Evolutionary conservation across 2,797 vertebrate genomes (phyloP), one percentile per base, ranked within the genome.

Genomic region (Sebastiscus tertius): DNA sequence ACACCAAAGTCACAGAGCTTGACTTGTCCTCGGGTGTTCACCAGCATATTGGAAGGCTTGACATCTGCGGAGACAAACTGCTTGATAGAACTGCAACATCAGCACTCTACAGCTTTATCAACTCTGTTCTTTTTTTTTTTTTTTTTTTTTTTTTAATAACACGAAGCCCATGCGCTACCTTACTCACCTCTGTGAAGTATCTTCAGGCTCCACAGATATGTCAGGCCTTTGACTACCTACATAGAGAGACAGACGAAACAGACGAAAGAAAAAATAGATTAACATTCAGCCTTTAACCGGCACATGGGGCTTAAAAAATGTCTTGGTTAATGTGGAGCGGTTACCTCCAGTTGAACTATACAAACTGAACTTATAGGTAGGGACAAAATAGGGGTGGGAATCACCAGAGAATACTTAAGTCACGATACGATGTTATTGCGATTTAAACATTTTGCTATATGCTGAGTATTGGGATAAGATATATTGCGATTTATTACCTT

Each of bases 1-100:
- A 99, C 98, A 88, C 98, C 98, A 72, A 99, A 99, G 94, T 99
- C 98, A 86, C 98, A 99, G 74, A 99, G 96, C 96, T 99, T 99
- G 94, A 99, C 97, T 94, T 99, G 98, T 92, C 98, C 98, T 87
- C 97, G 95, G 0, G 98, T 99, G 96, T 99, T 99, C 84, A 99
- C 98, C 93, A 99, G 78, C 97, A 99, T 99, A 81, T 99, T 99
- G 80, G 98, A 99, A 0, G 98, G 98, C 85, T 99, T 99, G 91
- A 99, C 98, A 80, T 99, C 98, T 99, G 94, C 39, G 72, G 77
- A 94, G 86, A 95, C 87, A 95, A 92, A 94, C 81, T 82, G 92
- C 81, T 88, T 86, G 81, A 89, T 61, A 81, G 66, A 94, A 93
- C 76, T 84, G 88, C 93, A 75, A 59, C 75, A 79, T 94, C 93